A percentile compares a stretch with the other conserved stretches of the same genome.
Evolutionary conservation across 2,888 invertebrate genomes (phyloP).

Genomic region (Tachina fera): DNA sequence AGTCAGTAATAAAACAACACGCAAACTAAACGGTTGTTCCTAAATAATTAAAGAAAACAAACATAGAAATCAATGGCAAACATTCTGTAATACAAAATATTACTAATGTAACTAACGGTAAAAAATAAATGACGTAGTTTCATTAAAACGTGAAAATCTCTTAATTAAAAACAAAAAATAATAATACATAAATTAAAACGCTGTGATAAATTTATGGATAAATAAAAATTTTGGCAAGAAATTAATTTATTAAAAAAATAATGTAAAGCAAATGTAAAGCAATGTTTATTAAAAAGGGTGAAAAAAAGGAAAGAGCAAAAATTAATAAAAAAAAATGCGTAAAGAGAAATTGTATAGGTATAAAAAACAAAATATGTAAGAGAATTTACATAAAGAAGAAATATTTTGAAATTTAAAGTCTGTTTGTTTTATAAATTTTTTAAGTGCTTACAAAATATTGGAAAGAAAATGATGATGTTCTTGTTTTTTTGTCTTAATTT

Average conservation of each 20-base stretch:
- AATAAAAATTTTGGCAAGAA: background rate
- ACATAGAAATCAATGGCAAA: background rate
- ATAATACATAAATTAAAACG: background rate
- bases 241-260: background rate
- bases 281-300: background rate
- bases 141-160: constrained; percentile 33
- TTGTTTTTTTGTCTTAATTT: constrained; percentile 16
- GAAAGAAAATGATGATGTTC: background rate
- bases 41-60: constrained; percentile 7
- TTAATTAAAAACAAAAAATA: constrained; percentile 13
- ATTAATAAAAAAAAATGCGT: background rate
- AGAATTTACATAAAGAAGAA: background rate
- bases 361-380: background rate
- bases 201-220: constrained; percentile 20
- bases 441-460: background rate
- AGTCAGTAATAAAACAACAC: constrained; percentile 68
- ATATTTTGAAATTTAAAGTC: background rate
- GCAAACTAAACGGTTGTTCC: constrained; percentile 65
- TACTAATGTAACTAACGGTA: constrained; percentile 56
- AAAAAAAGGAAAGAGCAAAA: background rate
- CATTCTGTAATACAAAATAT: constrained; percentile 30
- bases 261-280: background rate
- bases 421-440: background rate
- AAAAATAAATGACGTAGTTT: constrained; percentile 30
- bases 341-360: background rate